Base-by-base conservation (phyloP, 2,888 invertebrate genomes). In the Limnephilus rhombicus region DNA sequence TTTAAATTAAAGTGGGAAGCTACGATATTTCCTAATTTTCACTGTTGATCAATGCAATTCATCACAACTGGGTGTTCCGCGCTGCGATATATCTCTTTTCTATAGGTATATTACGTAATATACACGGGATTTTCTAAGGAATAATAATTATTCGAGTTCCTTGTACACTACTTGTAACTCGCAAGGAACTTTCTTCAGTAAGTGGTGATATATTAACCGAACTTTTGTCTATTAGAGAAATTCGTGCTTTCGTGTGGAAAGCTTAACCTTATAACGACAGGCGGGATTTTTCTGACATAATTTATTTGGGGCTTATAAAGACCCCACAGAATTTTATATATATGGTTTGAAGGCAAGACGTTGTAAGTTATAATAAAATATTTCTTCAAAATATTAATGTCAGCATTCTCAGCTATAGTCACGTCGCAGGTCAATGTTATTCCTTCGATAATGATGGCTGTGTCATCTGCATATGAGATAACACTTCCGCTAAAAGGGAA, bases 141-240 rank as follows among this genome's bases (percentile, higher is more conserved):
- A 82, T 82, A 86, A 86, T 82, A 86, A 86, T 45, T 86, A 45
- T 45, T 86, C n/a, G 45, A 86, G 86, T 86, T 86, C 45, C 86
- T 29, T 15, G 41, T 15, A 24, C n/a, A 37, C 49, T 45, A 68
- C 68, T 68, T 68, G 68, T 68, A 68, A 68, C 68, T 68, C 68
- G 68, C 68, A 45, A 4, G 45, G 45, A 86, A 86, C 41, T 86
- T 86, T 45, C 41, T 12, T 15, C 15, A 86, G 86, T 49, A 86
- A 86, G 45, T 29, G 86, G 37, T 86, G 45, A 86, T 86, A 86
- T 86, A 86, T 86, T 86, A 86, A 86, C 24, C 7, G 11, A 86
- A 86, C 41, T 86, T 86, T 86, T 86, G 86, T 49, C 49, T 37
- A 86, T 86, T 86, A 37, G n/a, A 41, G 29, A 86, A 45, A 86